Evolutionary conservation across 2,797 vertebrate species (phyloP).

Genomic region (Phrynocephalus forsythii): DNA sequence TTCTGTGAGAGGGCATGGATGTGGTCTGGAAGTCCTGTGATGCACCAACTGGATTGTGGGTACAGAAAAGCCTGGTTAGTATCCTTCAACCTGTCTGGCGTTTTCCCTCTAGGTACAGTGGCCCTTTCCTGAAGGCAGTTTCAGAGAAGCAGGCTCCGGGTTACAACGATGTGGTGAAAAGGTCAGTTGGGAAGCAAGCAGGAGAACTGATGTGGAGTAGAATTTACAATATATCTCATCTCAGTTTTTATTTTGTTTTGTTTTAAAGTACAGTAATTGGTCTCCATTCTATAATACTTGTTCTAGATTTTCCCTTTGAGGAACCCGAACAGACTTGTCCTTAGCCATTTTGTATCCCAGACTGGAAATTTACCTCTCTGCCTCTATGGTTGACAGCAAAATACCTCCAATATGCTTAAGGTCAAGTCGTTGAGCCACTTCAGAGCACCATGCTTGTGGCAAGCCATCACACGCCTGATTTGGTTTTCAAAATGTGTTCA

Average conservation of each 20-base stretch:
- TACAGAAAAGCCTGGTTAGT: neutral
- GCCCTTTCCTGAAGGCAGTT: conserved; percentile 90
- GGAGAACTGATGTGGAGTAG: conserved; percentile 10
- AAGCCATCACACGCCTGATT: neutral
- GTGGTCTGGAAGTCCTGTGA: neutral
- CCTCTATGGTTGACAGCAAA: neutral
- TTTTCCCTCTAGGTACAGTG: conserved; percentile 76
- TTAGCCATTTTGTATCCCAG: neutral
- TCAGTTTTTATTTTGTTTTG: conserved; percentile 31
- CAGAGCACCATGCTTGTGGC: neutral
- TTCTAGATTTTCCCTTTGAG: neutral
- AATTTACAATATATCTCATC: conserved; percentile 22
- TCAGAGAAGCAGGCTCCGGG: conserved; percentile 94
- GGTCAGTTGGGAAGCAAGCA: conserved; percentile 79
- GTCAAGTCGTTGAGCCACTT: neutral
- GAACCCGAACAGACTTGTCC: neutral
- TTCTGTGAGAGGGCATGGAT: neutral
- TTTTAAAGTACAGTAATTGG: conserved; percentile 18
- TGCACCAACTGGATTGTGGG: no score
- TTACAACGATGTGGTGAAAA: conserved; percentile 94
- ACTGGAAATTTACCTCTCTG: no score
- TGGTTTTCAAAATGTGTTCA: neutral
- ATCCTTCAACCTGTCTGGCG: conserved; percentile 49
- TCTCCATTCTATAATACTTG: conserved; percentile 12
- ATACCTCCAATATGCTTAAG: neutral